These are phyloP conservation scores for Troides helena DNA, from an alignment of 2,888 invertebrate genomes.

Conservation along the genomic window DNA sequence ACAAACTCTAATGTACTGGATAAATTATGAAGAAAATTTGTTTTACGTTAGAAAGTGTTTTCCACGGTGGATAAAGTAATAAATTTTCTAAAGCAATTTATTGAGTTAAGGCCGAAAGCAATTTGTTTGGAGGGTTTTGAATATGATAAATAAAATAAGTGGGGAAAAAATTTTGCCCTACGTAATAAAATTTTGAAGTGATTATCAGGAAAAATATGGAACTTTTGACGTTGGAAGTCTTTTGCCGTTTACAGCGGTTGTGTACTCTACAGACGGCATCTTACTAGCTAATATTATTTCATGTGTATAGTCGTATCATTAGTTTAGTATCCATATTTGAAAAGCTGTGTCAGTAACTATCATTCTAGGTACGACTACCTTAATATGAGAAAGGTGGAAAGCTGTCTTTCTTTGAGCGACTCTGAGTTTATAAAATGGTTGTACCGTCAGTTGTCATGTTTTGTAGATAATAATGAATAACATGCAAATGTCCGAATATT, in stretches of 20 bases:
- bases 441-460: too few species aligned
- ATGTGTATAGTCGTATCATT: background rate
- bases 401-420: too few species aligned
- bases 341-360: too few species aligned
- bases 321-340: too few species aligned
- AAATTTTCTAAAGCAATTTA: conserved; percentile 25
- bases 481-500: too few species aligned
- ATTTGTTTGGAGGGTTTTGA: conserved; percentile 20
- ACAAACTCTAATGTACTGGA: conserved; percentile 5
- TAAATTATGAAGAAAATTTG: conserved; percentile 17
- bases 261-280: background rate
- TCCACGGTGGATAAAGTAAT: conserved; percentile 23
- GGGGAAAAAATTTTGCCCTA: background rate
- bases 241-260: background rate
- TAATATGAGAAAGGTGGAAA: too few species aligned
- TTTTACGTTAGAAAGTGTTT: conserved; percentile 11
- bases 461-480: too few species aligned
- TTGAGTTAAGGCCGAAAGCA: conserved; percentile 20
- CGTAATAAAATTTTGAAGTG: conserved; percentile 5
- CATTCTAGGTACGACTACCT: too few species aligned
- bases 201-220: background rate
- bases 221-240: background rate
- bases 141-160: conserved; percentile 17
- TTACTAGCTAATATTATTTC: background rate
- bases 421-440: too few species aligned